Base-by-base conservation (phyloP, 2,113 vertebrate genomes). In the Phylloscopus trochilus region DNA sequence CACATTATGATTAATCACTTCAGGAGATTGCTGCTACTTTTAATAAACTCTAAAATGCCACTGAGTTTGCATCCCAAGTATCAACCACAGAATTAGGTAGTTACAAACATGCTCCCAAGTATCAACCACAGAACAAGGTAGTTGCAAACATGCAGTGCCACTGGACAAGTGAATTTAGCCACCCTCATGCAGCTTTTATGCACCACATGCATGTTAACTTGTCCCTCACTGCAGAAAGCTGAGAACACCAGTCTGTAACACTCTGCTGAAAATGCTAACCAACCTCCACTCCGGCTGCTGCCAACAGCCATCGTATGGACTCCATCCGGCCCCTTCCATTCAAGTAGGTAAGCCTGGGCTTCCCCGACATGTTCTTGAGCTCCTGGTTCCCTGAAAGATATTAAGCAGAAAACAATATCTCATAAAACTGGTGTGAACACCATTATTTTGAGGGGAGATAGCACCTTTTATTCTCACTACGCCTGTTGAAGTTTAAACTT, bases 271-370 rank as follows among this genome's bases (percentile, higher is more conserved):
- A 89, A 49, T 7, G 43, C 14, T 28, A 60, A 82, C 95, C 52
- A 67, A 99, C 99, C 97, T 99, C 98, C 8, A 99, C 98, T 1
- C 97, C 98, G 1, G 98, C 98, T n/a, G 97, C 98, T 4, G 98
- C 97, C 82, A 99, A 44, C 31, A 99, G 96, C 99, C 99, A 99
- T n/a, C 99, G 97, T 23, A 99, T 62, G 4, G 99, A 89, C 95
- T 99, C 99, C 99, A 99, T 99, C 53, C 96, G 97, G 26, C 99
- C 99, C 95, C 99, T 98, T 17, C 99, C 98, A 59, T 99, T 97
- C 4, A 98, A 94, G 87, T 99, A 99, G 77, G 98, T 91, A 35
- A 99, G 96, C 27, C 97, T 98, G 78, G 98, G 98, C 92, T 98
- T 99, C 46, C 30, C 97, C 2, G 98, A 83, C 99, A 99, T 99